These are phyloP conservation scores for Oryzias melastigma DNA, from an alignment of 2,113 vertebrate species.

Conservation along the genomic window DNA sequence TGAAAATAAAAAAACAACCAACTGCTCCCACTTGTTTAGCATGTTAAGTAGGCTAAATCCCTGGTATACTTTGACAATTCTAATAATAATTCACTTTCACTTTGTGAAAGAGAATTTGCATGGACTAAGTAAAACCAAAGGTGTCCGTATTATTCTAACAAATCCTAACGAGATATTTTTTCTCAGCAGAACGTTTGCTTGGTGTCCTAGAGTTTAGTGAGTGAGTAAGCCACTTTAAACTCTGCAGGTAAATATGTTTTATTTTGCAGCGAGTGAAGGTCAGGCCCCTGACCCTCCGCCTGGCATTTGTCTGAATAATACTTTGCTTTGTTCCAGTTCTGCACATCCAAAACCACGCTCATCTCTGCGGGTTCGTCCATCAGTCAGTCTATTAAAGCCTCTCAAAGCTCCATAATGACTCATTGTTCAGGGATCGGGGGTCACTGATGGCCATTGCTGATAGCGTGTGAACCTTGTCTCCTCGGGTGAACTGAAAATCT, in stretches of 20 bases:
- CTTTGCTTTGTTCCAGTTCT: conserved; percentile 7
- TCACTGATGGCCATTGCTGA: conserved; percentile 70
- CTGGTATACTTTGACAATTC: no score
- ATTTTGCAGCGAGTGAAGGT: not conserved
- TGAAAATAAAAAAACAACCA: no score
- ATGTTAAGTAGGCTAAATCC: no score
- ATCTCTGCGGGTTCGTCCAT: conserved; percentile 59
- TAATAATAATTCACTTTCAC: no score
- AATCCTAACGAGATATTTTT: no score
- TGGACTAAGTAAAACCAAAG: no score
- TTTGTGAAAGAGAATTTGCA: no score
- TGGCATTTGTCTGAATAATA: conserved; percentile 7
- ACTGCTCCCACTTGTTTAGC: no score
- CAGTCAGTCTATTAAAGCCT: conserved; percentile 73
- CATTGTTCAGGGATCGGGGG: conserved; percentile 69
- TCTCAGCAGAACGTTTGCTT: no score
- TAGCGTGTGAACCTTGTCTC: conserved; percentile 64
- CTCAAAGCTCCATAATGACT: conserved; percentile 69
- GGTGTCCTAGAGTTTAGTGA: no score
- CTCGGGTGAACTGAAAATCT: conserved; percentile 53
- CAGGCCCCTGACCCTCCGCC: not conserved
- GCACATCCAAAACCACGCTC: conserved; percentile 23
- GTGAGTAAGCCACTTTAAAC: not conserved
- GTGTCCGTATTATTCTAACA: no score
- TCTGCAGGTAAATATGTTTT: not conserved